Evolutionary conservation across 2,888 invertebrate species (phyloP), one percentile per base, ranked within the genome.

Genomic region (Masnerella sp.): DNA sequence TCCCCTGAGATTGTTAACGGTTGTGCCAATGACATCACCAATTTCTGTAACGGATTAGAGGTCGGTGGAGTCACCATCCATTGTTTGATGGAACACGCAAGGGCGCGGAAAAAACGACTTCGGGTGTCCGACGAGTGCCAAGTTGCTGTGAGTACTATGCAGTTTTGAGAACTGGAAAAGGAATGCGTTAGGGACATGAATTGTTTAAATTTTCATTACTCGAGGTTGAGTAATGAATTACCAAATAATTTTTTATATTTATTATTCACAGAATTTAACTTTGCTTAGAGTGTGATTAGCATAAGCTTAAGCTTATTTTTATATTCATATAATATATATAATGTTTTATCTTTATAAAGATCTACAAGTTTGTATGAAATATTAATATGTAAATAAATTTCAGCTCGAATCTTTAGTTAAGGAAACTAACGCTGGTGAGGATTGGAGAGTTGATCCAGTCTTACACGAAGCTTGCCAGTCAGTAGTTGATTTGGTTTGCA

Each of bases 371-470:
- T 25, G 25, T 4, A 25, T 25, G 8, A 25, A 25, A 5, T 25
- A 25, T 25, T 25, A 38, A 38, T 15, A 14, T 7, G 15, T 22
- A 22, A 22, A 22, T 22, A 22, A 22, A 22, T 82, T 84, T 30
- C 79, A 93, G 93, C 87, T 98, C 70, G 95, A 96, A 88, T 89
- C 90, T 30, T 88, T 98, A 38, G 89, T 98, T 2, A 94, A 94
- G 88, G 93, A 95, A 81, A 93, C 96, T 3, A 97, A 99, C 88
- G 94, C 93, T n/a, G 98, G 95, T 0, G 96, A 96, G 88, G 96
- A 98, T 88, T 97, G 97, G 95, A 91, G 95, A 79, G 95, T 98
- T 0, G 99, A 99, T 89, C 96, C 96, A 0, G 93, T 96, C 34
- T 88, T 98, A 51, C 91, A 94, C 49, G 93, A 94, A 84, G 94